phyloP scores from a whole-genome alignment of 64 coral and sea anemone species.

The Cladopsammia gracilis region DNA sequence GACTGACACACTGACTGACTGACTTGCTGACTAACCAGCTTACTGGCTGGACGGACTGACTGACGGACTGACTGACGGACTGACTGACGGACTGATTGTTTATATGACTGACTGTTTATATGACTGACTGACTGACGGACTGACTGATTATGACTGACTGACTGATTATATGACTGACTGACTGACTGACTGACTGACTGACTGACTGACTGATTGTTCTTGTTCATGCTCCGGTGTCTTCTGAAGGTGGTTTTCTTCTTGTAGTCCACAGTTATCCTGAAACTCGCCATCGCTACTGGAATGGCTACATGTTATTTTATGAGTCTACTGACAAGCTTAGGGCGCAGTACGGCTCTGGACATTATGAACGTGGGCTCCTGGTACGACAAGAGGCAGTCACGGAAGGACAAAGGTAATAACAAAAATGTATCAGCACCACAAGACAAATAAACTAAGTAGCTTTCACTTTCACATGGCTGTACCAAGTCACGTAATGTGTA shows the following conservation, averaged over 20 bases:
- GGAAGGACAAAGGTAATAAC: conserved; percentile 39
- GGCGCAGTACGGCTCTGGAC: background rate
- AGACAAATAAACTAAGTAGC: no score
- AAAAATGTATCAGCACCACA: no score
- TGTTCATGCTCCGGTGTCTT: background rate
- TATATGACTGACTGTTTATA: background rate
- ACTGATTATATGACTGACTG: background rate
- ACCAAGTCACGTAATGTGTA: no score
- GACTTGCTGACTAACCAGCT: background rate
- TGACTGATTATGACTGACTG: background rate
- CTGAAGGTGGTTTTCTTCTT: background rate
- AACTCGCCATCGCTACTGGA: conserved; percentile 94
- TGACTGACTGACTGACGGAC: background rate
- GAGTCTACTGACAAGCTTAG: conserved; percentile 81
- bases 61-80: background rate
- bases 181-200: background rate
- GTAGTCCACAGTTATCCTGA: conserved; percentile 90
- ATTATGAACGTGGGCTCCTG: conserved; percentile 41
- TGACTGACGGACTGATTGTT: background rate
- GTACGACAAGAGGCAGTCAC: conserved; percentile 76
- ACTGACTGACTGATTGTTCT: background rate
- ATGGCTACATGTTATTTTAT: conserved; percentile 92
- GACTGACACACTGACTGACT: background rate
- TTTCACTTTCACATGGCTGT: no score
- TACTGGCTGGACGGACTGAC: no score